Conservation (phyloP, 2,888 invertebrate genomes). For the Atherix ibis region DNA sequence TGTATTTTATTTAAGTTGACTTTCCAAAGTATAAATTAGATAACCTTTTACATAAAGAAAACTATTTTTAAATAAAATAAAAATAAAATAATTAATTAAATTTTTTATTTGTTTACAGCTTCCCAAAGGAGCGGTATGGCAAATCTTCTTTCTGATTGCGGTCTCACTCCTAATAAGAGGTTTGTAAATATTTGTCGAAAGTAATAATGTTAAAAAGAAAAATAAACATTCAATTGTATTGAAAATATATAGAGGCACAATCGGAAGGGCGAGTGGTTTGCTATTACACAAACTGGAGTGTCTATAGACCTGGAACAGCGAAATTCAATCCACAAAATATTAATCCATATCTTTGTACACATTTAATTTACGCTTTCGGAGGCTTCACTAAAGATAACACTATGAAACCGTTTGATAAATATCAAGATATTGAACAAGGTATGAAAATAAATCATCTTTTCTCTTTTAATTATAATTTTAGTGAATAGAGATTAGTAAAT, state of each 20-base stretch:
- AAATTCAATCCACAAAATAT: constrained; percentile 88
- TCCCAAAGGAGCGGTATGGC: constrained; percentile 29
- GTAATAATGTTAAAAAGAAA: constrained; percentile 1
- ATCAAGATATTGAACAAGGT: constrained; percentile 93
- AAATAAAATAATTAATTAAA: too few relatives aligned
- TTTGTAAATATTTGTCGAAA: constrained; percentile 15
- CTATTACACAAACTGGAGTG: constrained; percentile 90
- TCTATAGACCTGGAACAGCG: constrained; percentile 77
- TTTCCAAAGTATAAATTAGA: too few relatives aligned
- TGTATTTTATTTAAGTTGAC: too few relatives aligned
- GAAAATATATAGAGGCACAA: constrained; percentile 19
- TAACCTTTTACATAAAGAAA: too few relatives aligned
- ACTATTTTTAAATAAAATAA: too few relatives aligned
- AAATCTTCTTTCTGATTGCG: constrained; percentile 25
- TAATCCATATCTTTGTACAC: constrained; percentile 86
- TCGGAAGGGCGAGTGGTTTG: constrained; percentile 66
- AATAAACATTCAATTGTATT: constrained; percentile 5
- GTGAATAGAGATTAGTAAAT: not conserved
- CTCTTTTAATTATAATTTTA: not conserved
- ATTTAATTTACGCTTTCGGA: constrained; percentile 84
- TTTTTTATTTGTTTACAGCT: constrained; percentile 19
- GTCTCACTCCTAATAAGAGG: constrained; percentile 24
- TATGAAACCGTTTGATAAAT: constrained; percentile 83
- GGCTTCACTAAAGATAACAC: constrained; percentile 84
- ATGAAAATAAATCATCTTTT: constrained; percentile 14